Conservation (phyloP, 2,888 invertebrate genomes). For the Coleophora flavipennella region DNA sequence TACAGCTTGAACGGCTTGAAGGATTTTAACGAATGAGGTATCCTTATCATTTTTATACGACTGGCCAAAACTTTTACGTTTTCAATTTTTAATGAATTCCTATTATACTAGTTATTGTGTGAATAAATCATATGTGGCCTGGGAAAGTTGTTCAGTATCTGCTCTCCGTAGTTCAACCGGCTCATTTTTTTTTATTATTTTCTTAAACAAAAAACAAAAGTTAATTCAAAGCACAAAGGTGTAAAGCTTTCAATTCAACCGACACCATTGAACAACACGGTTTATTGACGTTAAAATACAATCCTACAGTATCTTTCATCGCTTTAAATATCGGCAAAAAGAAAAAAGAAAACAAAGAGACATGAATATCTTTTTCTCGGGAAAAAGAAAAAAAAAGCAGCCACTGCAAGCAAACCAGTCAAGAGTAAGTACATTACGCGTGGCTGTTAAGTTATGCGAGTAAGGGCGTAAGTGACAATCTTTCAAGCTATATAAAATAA, state of each 20-base stretch:
- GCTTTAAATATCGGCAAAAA: conserved; percentile 3
- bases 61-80: no score
- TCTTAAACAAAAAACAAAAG: no score
- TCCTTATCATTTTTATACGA: no score
- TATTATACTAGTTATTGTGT: no score
- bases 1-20: no score
- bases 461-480: conserved; percentile 13
- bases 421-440: conserved; percentile 25
- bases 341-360: neutral
- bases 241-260: neutral
- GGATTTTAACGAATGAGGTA: no score
- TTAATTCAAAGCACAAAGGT: no score
- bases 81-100: no score
- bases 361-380: conserved; percentile 7
- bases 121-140: no score
- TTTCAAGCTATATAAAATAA: conserved; percentile 4
- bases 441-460: conserved; percentile 10
- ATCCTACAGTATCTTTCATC: neutral
- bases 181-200: no score
- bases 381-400: conserved; percentile 12
- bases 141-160: no score
- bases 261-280: neutral
- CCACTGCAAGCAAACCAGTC: conserved; percentile 19
- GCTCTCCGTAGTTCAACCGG: no score
- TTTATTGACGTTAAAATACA: conserved; percentile 5